Base-by-base conservation (phyloP, 2,888 invertebrate genomes). In the Lycaena phlaeas region DNA sequence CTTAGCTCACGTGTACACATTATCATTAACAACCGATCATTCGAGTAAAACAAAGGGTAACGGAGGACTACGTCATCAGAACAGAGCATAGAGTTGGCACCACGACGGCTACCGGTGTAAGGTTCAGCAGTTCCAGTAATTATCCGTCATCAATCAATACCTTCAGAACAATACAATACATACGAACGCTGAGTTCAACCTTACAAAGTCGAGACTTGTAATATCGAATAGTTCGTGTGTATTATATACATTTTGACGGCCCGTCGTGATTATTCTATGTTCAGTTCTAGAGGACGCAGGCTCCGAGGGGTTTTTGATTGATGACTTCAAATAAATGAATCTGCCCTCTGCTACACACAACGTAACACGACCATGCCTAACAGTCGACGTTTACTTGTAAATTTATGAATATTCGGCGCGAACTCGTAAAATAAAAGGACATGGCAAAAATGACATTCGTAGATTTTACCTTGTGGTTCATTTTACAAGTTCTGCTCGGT, bases 311-410 rank as follows among this genome's bases (percentile, higher is more conserved):
- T 59, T 56, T 74, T 73, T 79, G 84, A 84, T 84, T 84, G 84
- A 84, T 84, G 84, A 84, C 84, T 79, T 82, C 84, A 82, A 82
- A 82, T 79, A 75, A 72, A 73, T 76, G 82, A 81, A 78, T 77
- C 75, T 72, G 74, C 68, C 67, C 77, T 73, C 73, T 68, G 72
- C 64, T 65, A 42, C 29, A n/a, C 14, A 7, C 22, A 27, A 14
- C 14, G 14, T 7, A 36, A 4, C n/a, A 26, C 11, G 40, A 31
- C 31, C 40, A 31, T 26, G 34, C 22, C 34, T 22, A 34, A 34
- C 34, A 11, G 34, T 12, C 5, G 5, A 4, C 6, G 9, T 22
- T 22, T 22, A 22, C 22, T 7, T 7, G 22, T n/a, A n/a, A n/a
- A n/a, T n/a, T n/a, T n/a, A n/a, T n/a, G n/a, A n/a, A n/a, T n/a